A percentile compares a stretch with the other conserved stretches of the same genome.
These are phyloP conservation scores for Oryzias javanicus DNA, from an alignment of 2,113 vertebrate genomes.

Conservation along the genomic window DNA sequence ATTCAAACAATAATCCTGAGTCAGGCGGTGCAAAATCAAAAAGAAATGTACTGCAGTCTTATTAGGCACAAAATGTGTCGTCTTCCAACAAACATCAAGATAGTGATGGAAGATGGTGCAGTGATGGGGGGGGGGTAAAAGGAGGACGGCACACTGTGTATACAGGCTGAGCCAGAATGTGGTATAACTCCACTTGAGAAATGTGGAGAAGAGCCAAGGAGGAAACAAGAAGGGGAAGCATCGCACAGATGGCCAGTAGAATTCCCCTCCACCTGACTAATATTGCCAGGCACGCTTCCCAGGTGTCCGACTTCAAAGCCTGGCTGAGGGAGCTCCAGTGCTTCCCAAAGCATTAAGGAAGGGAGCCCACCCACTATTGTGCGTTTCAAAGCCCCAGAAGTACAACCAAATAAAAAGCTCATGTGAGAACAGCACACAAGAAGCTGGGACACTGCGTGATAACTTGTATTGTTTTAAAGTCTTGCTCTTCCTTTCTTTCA, in stretches of 20 bases:
- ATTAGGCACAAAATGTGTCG: conserved; percentile 24
- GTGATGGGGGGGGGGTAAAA: conserved; percentile 24
- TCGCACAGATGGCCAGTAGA: conserved; percentile 25
- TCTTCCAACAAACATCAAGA: conserved; percentile 41
- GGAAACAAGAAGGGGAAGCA: conserved; percentile 4
- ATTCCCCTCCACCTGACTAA: conserved; percentile 21
- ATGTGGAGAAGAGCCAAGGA: conserved; percentile 22
- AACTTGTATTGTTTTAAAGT: conserved; percentile 50
- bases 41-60: conserved; percentile 18
- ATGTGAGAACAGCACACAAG: conserved; percentile 61
- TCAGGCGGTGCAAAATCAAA: conserved; percentile 4
- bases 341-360: conserved; percentile 48
- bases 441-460: conserved; percentile 37
- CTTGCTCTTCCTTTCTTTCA: conserved; percentile 18
- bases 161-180: conserved; percentile 44
- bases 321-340: conserved; percentile 24
- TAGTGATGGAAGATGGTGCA: conserved; percentile 35
- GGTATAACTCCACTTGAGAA: conserved; percentile 30
- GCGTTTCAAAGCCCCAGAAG: conserved; percentile 49
- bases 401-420: conserved; percentile 37
- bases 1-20: conserved; percentile 37
- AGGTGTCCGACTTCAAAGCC: conserved; percentile 58
- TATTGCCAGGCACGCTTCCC: conserved; percentile 14
- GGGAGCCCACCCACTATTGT: conserved; percentile 66
- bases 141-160: conserved; percentile 14